Conservation (phyloP, 2,113 vertebrate genomes). For the Mormoops blainvillei region DNA sequence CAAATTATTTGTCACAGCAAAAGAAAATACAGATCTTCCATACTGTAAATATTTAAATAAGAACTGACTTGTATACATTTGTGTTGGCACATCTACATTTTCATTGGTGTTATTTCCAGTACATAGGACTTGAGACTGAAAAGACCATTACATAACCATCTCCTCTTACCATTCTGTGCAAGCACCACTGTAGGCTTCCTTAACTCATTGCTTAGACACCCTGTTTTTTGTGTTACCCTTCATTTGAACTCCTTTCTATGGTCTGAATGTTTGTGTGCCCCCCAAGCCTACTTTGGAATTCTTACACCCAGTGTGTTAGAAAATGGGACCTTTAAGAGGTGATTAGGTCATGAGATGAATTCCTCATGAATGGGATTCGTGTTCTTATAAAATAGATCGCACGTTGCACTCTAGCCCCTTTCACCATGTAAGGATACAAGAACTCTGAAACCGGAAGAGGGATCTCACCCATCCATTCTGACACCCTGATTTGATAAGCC, state of each 20-base stretch:
- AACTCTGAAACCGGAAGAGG: not conserved
- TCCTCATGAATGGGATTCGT: not conserved
- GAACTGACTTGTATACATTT: not conserved
- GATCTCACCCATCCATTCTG: not conserved
- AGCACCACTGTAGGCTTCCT: not conserved
- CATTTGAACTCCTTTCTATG: not conserved
- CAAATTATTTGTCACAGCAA: not conserved
- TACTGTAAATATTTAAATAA: not conserved
- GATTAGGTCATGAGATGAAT: not conserved
- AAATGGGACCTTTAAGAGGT: not conserved
- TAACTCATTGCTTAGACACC: not conserved
- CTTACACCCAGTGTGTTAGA: not conserved
- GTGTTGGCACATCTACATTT: not conserved
- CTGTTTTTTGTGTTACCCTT: conserved; percentile 1
- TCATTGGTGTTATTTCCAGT: not conserved
- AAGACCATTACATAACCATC: not conserved
- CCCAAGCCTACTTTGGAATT: not conserved
- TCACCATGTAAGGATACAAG: not conserved
- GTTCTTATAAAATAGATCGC: not conserved
- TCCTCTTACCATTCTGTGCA: not conserved
- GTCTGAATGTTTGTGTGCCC: not conserved
- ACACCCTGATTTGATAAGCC: not conserved
- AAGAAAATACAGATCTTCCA: not conserved
- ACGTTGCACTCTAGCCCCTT: not conserved
- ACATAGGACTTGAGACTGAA: not conserved